Conservation (phyloP, 2,888 invertebrate genomes). For the Anticlea derivata region DNA sequence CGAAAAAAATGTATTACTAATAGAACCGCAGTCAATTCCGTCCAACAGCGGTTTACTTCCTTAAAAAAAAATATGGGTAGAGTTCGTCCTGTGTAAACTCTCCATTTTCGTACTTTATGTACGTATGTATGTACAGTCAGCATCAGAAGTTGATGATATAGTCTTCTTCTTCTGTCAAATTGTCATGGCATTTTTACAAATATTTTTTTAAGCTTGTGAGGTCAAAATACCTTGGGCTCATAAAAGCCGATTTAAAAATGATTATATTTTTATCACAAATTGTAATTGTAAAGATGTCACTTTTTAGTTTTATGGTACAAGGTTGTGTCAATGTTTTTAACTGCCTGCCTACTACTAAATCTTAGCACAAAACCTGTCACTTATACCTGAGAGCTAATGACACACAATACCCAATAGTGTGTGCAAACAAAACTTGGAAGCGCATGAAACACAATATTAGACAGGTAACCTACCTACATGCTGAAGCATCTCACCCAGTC, state of each 20-base stretch:
- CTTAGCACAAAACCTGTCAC: slow-evolving; percentile 13
- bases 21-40: slow-evolving; percentile 26
- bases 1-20: background rate
- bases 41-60: slow-evolving; percentile 25
- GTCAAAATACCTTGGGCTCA: too few relatives aligned
- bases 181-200: too few relatives aligned
- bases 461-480: too few relatives aligned
- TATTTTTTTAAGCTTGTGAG: too few relatives aligned
- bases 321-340: background rate
- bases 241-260: too few relatives aligned
- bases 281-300: background rate
- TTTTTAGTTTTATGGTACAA: background rate
- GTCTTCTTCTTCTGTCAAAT: too few relatives aligned
- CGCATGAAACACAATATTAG: slow-evolving; percentile 51
- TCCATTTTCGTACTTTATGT: slow-evolving; percentile 4
- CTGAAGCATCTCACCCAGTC: too few relatives aligned
- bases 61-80: slow-evolving; percentile 4
- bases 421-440: slow-evolving; percentile 51
- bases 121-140: too few relatives aligned
- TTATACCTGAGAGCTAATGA: slow-evolving; percentile 38
- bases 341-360: slow-evolving; percentile 12
- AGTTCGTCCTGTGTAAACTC: slow-evolving; percentile 2
- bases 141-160: too few relatives aligned
- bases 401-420: slow-evolving; percentile 49
- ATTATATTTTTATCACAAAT: background rate